Percentiles rank a stretch among this genome's conserved stretches.
Evolutionary conservation across 92 coral and sea anemone genomes (phyloP).

Genomic region (Epizoanthus scotinus): DNA sequence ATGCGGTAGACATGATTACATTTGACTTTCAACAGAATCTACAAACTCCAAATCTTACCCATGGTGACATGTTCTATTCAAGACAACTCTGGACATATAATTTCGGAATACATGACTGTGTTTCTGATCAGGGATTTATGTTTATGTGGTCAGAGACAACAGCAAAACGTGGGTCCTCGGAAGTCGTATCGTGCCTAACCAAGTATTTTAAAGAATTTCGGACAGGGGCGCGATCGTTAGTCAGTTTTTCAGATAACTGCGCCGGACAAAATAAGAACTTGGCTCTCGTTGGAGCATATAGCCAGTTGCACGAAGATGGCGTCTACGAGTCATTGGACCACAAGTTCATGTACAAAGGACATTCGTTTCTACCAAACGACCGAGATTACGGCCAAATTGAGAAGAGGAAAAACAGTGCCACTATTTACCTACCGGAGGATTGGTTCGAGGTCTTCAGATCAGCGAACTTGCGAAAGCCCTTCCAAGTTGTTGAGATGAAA

Average conservation of each 20-base stretch:
- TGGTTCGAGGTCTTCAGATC: not conserved
- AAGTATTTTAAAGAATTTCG: not conserved
- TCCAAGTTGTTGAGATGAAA: not conserved
- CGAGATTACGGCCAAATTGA: not conserved
- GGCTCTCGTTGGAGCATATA: not conserved
- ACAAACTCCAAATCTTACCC: constrained; percentile 24
- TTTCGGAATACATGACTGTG: constrained; percentile 51
- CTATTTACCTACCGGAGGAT: not conserved
- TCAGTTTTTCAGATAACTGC: too few species aligned
- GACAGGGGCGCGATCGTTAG: not conserved
- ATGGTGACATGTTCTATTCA: constrained; percentile 46
- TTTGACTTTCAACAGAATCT: constrained; percentile 54
- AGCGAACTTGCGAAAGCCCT: not conserved
- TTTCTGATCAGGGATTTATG: constrained; percentile 42
- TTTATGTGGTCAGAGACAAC: not conserved
- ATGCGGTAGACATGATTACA: constrained; percentile 41
- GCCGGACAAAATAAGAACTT: not conserved
- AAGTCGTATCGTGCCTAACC: not conserved
- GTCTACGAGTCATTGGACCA: too few species aligned
- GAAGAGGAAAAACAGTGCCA: not conserved
- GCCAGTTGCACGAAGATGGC: not conserved
- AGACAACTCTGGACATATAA: constrained; percentile 51
- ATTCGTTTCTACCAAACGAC: not conserved
- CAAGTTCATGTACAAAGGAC: too few species aligned
- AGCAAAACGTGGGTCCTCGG: not conserved